Evolutionary conservation across 53 echinoderm and acorn worm genomes (phyloP), one percentile per base, ranked within the genome.

Genomic region (Hippasteria phrygiana): DNA sequence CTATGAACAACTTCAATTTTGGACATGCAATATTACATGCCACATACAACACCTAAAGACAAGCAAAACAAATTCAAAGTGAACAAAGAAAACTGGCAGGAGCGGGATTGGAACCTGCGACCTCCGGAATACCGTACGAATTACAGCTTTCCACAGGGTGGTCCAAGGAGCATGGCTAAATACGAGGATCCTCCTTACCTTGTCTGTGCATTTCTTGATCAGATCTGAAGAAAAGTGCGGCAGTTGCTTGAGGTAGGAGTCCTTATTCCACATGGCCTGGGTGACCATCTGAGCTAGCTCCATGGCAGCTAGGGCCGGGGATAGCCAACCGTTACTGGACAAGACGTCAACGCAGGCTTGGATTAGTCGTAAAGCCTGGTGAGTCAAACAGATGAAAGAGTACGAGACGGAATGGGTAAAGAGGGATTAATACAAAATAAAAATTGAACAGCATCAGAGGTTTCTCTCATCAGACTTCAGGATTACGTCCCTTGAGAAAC

Each of bases 251-350:
- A 98, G 90, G 83, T 98, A 96, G 3, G 99, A 99, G 78, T 99
- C 99, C 69, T 99, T 99, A 75, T 96, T 99, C 99, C 99, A 99
- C 99, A 99, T 99, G 59, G 99, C 93, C 77, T 99, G 99, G 3
- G 99, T 99, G 2, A 96, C 99, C 99, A 99, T 99, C 96, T 99
- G 99, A 31, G 99, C 99, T 4, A 99, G 86, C 77, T 99, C 99
- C 99, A 99, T 99, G 26, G 99, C 99, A 20, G 99, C 96, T 41
- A 99, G 72, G 53, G 99, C 99, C 14, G 99, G 99, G n/a, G 95
- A 95, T n/a, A 99, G 88, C 99, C 99, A 99, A 22, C 99, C 99
- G 64, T 99, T 96, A 69, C 96, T 96, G 88, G 96, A 96, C 74
- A 99, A 83, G 36, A 99, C 99, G 75, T 99, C 99, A 9, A 99